Conservation (phyloP, 2,113 vertebrate species). For the Xenus cinereus region DNA sequence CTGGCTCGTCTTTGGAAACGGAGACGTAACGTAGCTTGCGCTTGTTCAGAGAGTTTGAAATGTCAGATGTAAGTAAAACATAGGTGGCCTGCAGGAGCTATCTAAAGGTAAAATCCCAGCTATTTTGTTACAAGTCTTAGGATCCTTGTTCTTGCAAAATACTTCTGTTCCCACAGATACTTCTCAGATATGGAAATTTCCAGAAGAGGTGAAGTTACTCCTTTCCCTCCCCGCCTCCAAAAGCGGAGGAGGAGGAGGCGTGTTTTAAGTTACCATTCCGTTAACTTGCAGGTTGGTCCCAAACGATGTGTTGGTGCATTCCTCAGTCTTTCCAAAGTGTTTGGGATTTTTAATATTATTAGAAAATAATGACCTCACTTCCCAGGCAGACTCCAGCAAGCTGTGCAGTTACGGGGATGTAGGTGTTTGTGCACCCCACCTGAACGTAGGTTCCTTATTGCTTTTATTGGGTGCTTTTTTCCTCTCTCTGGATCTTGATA, state of each 20-base stretch:
- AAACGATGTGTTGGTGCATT: neutral
- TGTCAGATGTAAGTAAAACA: neutral
- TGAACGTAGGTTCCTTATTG: neutral
- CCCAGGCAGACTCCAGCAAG: neutral
- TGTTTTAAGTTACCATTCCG: neutral
- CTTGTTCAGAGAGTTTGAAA: neutral
- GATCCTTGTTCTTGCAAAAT: neutral
- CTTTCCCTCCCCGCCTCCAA: neutral
- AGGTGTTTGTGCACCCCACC: neutral
- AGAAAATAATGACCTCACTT: neutral
- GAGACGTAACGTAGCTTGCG: neutral
- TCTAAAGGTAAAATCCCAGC: neutral
- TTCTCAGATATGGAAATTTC: neutral
- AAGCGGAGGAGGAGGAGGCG: neutral
- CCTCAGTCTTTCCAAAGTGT: neutral
- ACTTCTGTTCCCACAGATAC: no score
- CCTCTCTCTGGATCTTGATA: neutral
- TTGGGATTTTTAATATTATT: neutral
- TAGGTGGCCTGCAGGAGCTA: neutral
- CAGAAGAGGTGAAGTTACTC: no score
- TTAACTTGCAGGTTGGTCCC: neutral
- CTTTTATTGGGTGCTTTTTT: neutral
- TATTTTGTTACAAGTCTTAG: rapidly evolving
- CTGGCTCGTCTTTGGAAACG: neutral
- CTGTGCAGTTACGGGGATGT: rapidly evolving